phyloP scores from a whole-genome alignment of 2,888 invertebrate species.

The Pemphredon lugubris region DNA sequence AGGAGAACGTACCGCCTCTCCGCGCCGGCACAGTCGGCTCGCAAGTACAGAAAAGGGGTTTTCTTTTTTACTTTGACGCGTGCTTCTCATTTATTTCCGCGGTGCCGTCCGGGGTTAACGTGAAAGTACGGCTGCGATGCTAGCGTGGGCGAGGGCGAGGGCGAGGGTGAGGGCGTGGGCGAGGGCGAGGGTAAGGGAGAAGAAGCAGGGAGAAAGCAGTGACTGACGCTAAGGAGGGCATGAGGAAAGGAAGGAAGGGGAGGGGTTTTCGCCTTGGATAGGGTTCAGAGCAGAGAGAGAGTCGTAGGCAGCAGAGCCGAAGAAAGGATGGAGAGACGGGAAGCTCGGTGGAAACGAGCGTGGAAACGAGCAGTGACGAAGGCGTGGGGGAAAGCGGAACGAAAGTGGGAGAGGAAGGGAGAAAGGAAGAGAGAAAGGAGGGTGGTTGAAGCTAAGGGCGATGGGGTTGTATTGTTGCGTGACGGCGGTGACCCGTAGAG shows the following conservation, averaged over 20 bases:
- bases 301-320: conserved; percentile 57
- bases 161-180: conserved; percentile 12
- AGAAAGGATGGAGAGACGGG: conserved; percentile 59
- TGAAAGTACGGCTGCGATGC: conserved; percentile 37
- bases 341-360: conserved; percentile 59
- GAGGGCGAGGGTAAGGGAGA: conserved; percentile 10
- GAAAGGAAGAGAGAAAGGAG: conserved; percentile 4
- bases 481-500: conserved; percentile 74
- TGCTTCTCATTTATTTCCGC: conserved; percentile 73
- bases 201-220: conserved; percentile 7
- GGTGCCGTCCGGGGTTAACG: conserved; percentile 43
- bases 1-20: conserved; percentile 18
- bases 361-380: conserved; percentile 63
- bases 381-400: conserved; percentile 45
- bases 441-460: conserved; percentile 53
- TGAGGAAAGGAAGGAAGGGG: conserved; percentile 26
- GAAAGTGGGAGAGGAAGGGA: conserved; percentile 20
- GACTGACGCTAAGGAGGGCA: conserved; percentile 17
- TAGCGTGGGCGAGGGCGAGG: conserved; percentile 25
- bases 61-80: conserved; percentile 70
- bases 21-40: conserved; percentile 2
- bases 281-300: conserved; percentile 46
- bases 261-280: conserved; percentile 59
- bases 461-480: conserved; percentile 73
- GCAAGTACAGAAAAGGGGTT: conserved; percentile 42